Evolutionary conservation across 2,888 invertebrate species (phyloP).

Genomic region (Branchellion lobata): DNA sequence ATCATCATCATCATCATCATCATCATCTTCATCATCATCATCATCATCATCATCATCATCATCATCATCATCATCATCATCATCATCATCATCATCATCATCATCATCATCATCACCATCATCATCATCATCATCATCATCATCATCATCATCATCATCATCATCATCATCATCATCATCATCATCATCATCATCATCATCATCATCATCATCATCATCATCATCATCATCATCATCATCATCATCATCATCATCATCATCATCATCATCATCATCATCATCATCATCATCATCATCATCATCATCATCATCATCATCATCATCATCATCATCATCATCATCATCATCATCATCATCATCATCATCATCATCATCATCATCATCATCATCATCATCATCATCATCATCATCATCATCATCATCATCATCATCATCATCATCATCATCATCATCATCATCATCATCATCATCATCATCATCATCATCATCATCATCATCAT

Average conservation of each 20-base stretch:
- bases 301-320: conserved; percentile 7
- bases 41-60: conserved; percentile 46
- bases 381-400: background rate
- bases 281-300: background rate
- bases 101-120: conserved; percentile 45
- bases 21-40: conserved; percentile 25
- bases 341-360: conserved; percentile 4
- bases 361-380: background rate
- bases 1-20: conserved; percentile 28
- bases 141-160: conserved; percentile 37
- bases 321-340: background rate
- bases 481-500: conserved; percentile 41
- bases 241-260: background rate
- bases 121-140: conserved; percentile 36
- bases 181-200: conserved; percentile 45
- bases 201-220: conserved; percentile 37
- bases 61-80: conserved; percentile 45
- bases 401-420: conserved; percentile 29
- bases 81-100: conserved; percentile 46
- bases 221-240: background rate
- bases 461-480: conserved; percentile 37
- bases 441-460: conserved; percentile 27
- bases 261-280: background rate
- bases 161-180: conserved; percentile 39
- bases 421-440: conserved; percentile 31